A percentile compares a stretch with the other conserved stretches of the same genome.
These are phyloP conservation scores for Trinectes maculatus DNA, from an alignment of 2,113 vertebrate species.

Conservation along the genomic window DNA sequence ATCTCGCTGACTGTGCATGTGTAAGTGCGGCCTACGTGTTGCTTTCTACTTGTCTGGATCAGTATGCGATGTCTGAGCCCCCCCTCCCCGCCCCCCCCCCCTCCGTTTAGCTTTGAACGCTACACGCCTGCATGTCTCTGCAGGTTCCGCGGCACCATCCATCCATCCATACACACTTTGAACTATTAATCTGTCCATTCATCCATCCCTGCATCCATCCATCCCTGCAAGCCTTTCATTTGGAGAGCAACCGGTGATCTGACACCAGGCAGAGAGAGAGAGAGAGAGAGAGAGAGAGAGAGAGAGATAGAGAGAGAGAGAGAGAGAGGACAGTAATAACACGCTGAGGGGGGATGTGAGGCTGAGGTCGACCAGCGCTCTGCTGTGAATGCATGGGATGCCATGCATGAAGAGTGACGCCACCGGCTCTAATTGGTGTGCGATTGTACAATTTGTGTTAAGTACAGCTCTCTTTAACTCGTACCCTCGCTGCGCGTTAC, in stretches of 20 bases:
- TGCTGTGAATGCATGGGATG: constrained; percentile 1
- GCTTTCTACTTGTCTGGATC: constrained; percentile 61
- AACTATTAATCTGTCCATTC: constrained; percentile 70
- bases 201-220: constrained; percentile 36
- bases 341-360: constrained; percentile 21
- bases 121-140: constrained; percentile 66
- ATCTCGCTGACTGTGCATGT: not conserved
- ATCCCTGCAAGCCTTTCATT: constrained; percentile 62
- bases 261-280: constrained; percentile 57
- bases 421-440: constrained; percentile 2
- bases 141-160: constrained; percentile 67
- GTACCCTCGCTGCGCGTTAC: too few relatives aligned
- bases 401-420: constrained; percentile 16
- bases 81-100: not conserved
- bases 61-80: constrained; percentile 21
- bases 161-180: constrained; percentile 61
- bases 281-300: too few relatives aligned
- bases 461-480: constrained; percentile 1
- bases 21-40: too few relatives aligned
- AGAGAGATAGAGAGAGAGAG: too few relatives aligned
- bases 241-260: constrained; percentile 55
- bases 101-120: constrained; percentile 46
- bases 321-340: constrained; percentile 51
- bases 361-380: not conserved
- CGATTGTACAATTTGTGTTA: constrained; percentile 20